phyloP scores from a whole-genome alignment of 1,140 invertebrate species.

The Apolygus lucorum region DNA sequence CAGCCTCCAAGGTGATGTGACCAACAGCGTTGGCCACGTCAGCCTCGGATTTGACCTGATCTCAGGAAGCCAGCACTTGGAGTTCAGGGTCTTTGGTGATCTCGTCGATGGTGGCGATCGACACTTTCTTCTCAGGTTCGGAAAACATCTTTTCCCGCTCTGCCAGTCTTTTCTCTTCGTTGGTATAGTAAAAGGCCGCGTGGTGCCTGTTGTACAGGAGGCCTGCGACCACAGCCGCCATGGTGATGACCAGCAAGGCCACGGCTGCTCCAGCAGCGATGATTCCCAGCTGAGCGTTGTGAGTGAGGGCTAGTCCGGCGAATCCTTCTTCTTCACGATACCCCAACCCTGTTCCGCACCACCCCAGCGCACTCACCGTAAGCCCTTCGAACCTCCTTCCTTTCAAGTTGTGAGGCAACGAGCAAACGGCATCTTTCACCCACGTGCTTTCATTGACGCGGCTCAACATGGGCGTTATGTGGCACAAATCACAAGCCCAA shows the following conservation, averaged over 20 bases:
- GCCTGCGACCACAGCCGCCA: slow-evolving; percentile 43
- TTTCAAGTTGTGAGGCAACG: slow-evolving; percentile 43
- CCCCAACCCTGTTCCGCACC: slow-evolving; percentile 41
- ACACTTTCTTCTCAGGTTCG: slow-evolving; percentile 35
- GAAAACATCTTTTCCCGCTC: slow-evolving; percentile 32
- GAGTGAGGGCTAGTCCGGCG: slow-evolving; percentile 37
- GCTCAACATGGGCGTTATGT: slow-evolving; percentile 46
- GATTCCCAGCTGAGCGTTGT: slow-evolving; percentile 48
- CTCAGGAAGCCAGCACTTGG: slow-evolving; percentile 33
- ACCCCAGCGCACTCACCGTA: slow-evolving; percentile 42
- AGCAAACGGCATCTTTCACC: slow-evolving; percentile 40
- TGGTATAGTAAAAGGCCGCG: slow-evolving; percentile 61
- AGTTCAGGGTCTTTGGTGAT: slow-evolving; percentile 39
- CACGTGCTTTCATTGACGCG: slow-evolving; percentile 44
- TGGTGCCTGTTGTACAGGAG: slow-evolving; percentile 51
- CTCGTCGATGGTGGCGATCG: slow-evolving; percentile 41
- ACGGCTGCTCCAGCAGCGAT: slow-evolving; percentile 45
- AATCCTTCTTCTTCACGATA: slow-evolving; percentile 33
- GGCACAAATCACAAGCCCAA: slow-evolving; percentile 59
- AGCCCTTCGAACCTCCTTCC: slow-evolving; percentile 45
- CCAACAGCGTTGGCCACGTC: background rate
- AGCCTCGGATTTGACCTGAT: slow-evolving; percentile 16
- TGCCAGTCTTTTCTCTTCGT: slow-evolving; percentile 39
- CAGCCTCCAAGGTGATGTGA: slow-evolving; percentile 23
- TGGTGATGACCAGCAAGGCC: slow-evolving; percentile 44